Percentiles rank a stretch among this genome's conserved stretches.
Evolutionary conservation across 2,113 vertebrate species (phyloP).

Genomic region (Archocentrus centrarchus): DNA sequence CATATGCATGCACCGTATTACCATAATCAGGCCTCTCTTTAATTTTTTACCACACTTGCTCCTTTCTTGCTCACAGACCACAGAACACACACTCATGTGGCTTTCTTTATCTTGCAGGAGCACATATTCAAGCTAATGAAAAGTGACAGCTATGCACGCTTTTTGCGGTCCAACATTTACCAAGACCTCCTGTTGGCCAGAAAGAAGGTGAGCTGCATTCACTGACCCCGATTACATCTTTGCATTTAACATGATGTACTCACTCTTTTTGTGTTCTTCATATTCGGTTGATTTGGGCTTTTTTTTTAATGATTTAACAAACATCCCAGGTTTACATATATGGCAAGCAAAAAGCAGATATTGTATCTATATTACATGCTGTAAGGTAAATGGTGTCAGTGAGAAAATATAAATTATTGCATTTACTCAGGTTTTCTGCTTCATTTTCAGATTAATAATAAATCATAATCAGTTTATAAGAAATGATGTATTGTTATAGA

Average conservation of each 20-base stretch:
- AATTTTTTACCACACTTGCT: background rate
- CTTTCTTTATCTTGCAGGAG: conserved; percentile 82
- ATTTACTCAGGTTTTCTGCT: background rate
- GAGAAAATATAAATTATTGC: background rate
- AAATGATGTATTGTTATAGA: background rate
- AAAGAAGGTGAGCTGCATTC: conserved; percentile 88
- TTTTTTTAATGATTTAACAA: background rate
- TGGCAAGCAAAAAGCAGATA: background rate
- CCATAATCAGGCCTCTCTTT: background rate
- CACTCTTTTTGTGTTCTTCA: conserved; percentile 13
- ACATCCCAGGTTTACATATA: background rate
- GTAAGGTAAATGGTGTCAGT: background rate
- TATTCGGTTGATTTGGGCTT: conserved; percentile 4
- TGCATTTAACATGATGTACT: background rate
- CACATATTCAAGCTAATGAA: conserved; percentile 99
- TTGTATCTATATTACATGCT: background rate
- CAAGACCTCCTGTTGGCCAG: conserved; percentile 93
- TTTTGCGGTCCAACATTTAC: conserved; percentile 94
- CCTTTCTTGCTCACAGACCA: background rate
- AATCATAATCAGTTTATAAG: background rate
- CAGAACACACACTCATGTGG: conserved; percentile 1
- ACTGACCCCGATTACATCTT: background rate
- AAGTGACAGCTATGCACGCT: conserved; percentile 98
- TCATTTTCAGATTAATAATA: background rate
- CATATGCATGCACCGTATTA: background rate